Evolutionary conservation across 2,113 vertebrate species (phyloP), one percentile per base, ranked within the genome.

Genomic region (Centropus bengalensis): DNA sequence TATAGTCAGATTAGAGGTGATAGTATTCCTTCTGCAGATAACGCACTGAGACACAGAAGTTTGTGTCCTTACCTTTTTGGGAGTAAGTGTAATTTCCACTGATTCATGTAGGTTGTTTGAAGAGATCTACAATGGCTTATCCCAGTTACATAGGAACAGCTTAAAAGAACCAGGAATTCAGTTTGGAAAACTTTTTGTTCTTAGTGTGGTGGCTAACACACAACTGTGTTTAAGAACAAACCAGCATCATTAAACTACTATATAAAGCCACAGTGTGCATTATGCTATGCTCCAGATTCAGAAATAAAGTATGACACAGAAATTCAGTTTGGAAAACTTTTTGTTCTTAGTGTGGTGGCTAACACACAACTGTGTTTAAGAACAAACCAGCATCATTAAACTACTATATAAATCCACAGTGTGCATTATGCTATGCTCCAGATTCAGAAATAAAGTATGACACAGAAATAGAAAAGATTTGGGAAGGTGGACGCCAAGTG

Each of bases 121-220:
- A 75, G 26, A 63, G 22, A 36, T 59, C 10, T 82, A 15, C 17
- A 18, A 10, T 88, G 38, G 26, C n/a, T 64, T 71, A 12, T 47
- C 23, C 0, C 0, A 56, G 33, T 75, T 63, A 56, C 12, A 24
- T 8, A 38, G 24, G 9, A 67, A 14, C 38, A 38, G 14, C 63
- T 66, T 20, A 47, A 56, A 74, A 30, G 28, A 66, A 59, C 7
- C 8, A 67, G 60, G 22, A 51, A 45, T 73, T 91, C 45, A 44
- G 32, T 70, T 42, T 45, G 12, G 27, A 62, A 66, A 58, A 16
- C 12, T 73, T 71, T 71, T 69, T 88, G 10, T 49, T 90, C 13
- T 22, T 32, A 10, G 8, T 22, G 24, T 62, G 12, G 4, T 69
- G 15, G 24, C 24, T 77, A 18, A 58, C 6, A n/a, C 24, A 45